Base-by-base conservation (phyloP, 2,888 invertebrate species). In the Sinelater perroti region DNA sequence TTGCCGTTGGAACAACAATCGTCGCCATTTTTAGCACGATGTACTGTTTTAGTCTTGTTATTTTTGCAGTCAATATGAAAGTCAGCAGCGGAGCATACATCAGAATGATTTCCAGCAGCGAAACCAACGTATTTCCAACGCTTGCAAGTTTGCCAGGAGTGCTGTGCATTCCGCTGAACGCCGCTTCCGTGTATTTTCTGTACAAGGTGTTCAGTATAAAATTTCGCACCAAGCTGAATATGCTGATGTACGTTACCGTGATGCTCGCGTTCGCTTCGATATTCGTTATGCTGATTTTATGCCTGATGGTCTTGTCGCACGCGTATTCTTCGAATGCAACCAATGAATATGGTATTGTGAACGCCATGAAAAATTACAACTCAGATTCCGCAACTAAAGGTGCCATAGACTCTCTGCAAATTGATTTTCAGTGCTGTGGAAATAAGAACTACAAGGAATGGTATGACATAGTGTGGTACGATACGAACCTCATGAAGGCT, bases 391-490 rank as follows among this genome's bases (percentile, higher is more conserved):
- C 79, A 0, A 80, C 80, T 1, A 86, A 86, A 71, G 78, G 79
- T 6, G 80, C 82, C 6, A 79, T 87, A 49, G 86, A 87, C 68
- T 75, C 80, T 18, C 68, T 87, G 62, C 86, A 87, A 74, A 83
- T 85, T 1, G 80, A 84, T 61, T 83, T 86, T 65, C 83, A 83
- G 56, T 87, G 87, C 71, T 87, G 86, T 68, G 86, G 86, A 0
- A 80, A 84, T 42, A 82, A 81, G 38, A 80, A 78, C 62, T 86
- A 82, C 65, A 79, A 82, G 57, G 86, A 87, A 68, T 87, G 87
- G 86, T 86, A 85, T 67, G 80, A 75, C 51, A 82, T 86, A 54
- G 79, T 81, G 1, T 86, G 87, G 86, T 81, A 79, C 72, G 79
- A 66, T 72, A 75, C 46, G 71, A 67, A 80, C 76, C 73, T 84